Conservation (phyloP, 23 tunicate species). For the Trididemnum miniatum region DNA sequence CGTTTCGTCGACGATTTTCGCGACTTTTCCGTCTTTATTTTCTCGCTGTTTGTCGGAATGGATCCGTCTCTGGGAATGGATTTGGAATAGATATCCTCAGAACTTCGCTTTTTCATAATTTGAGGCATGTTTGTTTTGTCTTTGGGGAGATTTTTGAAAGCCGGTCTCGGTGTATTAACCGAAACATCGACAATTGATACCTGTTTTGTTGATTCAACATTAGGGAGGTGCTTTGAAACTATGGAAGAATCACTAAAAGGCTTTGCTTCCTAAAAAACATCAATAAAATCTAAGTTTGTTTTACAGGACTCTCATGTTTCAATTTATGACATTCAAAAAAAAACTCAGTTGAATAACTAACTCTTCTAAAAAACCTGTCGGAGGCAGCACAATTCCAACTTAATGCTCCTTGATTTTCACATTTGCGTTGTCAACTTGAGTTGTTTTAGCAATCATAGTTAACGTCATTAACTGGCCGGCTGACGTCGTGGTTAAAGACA, state of each 20-base stretch:
- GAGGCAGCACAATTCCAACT: no score
- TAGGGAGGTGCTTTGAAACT: constrained; percentile 29
- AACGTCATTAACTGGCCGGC: no score
- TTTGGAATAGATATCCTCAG: neutral
- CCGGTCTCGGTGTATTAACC: constrained; percentile 15
- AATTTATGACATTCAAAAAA: no score
- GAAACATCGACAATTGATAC: neutral
- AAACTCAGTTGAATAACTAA: no score
- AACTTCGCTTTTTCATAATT: neutral
- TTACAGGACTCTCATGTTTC: no score
- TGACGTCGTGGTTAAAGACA: no score
- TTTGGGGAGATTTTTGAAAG: neutral
- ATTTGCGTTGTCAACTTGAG: no score
- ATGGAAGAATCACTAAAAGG: neutral
- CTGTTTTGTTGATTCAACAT: constrained; percentile 18
- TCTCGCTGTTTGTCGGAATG: neutral
- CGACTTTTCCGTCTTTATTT: constrained; percentile 17
- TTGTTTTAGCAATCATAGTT: no score
- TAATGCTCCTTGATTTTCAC: no score
- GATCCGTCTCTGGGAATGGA: neutral
- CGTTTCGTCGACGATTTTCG: constrained; percentile 14
- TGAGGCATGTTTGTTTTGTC: constrained; percentile 19
- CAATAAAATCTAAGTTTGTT: no score
- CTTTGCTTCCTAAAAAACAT: neutral
- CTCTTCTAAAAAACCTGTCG: no score